Evolutionary conservation across 2,797 vertebrate species (phyloP), one percentile per base, ranked within the genome.

Genomic region (Lacerta viridis): DNA sequence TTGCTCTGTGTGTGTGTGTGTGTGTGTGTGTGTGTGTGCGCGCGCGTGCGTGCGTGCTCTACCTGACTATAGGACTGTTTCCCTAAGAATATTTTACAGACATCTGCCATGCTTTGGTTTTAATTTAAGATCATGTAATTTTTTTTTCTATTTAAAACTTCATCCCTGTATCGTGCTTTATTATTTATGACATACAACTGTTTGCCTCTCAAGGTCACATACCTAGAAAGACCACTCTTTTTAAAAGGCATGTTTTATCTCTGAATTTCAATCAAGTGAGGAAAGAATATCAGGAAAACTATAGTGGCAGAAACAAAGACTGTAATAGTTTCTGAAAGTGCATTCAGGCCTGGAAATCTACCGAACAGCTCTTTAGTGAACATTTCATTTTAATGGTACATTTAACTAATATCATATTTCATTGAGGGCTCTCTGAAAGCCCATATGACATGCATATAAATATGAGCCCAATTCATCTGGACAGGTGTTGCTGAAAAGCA

Each of bases 401-500:
- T 94, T 95, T 94, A 93, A 90, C 93, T 93, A 93, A 93, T 85
- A 91, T 90, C 88, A 91, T 66, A 91, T 92, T 90, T 90, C 87
- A 90, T 0, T 10, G 79, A 46, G 88, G 85, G 84, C 88, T 1
- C 0, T 92, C 80, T 87, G 78, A 86, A 87, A 80, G 83, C 61
- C 91, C 0, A 0, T 91, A 90, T 93, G 88, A 94, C 89, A 83
- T 85, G 88, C 90, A 80, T 87, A 74, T 87, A 93, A 89, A 90
- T 88, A 93, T 79, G 87, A 91, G 79, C 79, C 81, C 92, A 94
- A 93, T 94, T 91, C 3, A 89, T 91, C 90, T 83, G 90, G 93
- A 90, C 89, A 91, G 89, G 17, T 92, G 29, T 83, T 89, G 75
- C 69, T 84, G 7, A 71, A 88, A 1, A 85, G 85, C 88, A 80